A percentile compares a stretch with the other conserved stretches of the same genome.
Evolutionary conservation across 2,888 invertebrate species (phyloP).

Genomic region (Xanthorhoe designata): DNA sequence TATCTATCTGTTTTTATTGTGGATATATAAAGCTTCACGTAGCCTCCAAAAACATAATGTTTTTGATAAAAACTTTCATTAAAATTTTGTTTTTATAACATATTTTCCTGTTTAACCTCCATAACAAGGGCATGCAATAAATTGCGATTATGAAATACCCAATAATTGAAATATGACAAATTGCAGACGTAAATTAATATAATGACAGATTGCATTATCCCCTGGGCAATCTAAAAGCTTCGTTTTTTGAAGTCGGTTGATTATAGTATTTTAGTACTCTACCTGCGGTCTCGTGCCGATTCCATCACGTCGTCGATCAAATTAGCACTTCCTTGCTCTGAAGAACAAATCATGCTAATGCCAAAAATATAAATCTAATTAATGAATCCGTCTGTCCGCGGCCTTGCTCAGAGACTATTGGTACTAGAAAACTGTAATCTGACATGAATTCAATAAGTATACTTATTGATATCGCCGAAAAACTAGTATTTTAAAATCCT

Average conservation of each 20-base stretch:
- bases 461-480: too few species aligned
- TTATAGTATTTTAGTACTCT: conserved; percentile 10
- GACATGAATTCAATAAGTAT: too few species aligned
- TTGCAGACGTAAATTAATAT: conserved; percentile 16
- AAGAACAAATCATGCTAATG: background rate
- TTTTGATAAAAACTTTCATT: background rate
- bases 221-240: conserved; percentile 9
- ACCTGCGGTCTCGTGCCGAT: conserved; percentile 1
- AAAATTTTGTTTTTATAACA: background rate
- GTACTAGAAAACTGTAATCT: background rate
- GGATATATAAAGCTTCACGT: too few species aligned
- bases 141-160: conserved; percentile 13
- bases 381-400: too few species aligned
- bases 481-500: too few species aligned
- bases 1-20: too few species aligned
- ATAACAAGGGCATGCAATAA: background rate
- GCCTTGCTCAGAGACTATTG: too few species aligned
- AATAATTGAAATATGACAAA: conserved; percentile 9
- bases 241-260: conserved; percentile 9
- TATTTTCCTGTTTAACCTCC: background rate
- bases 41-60: too few species aligned
- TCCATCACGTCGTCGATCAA: conserved; percentile 5
- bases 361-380: background rate
- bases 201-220: conserved; percentile 12
- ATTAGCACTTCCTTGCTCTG: background rate